Percentiles rank a stretch among this genome's conserved stretches.
Conservation (phyloP, 2,797 vertebrate genomes). For the Gymnoscopelus braueri region DNA sequence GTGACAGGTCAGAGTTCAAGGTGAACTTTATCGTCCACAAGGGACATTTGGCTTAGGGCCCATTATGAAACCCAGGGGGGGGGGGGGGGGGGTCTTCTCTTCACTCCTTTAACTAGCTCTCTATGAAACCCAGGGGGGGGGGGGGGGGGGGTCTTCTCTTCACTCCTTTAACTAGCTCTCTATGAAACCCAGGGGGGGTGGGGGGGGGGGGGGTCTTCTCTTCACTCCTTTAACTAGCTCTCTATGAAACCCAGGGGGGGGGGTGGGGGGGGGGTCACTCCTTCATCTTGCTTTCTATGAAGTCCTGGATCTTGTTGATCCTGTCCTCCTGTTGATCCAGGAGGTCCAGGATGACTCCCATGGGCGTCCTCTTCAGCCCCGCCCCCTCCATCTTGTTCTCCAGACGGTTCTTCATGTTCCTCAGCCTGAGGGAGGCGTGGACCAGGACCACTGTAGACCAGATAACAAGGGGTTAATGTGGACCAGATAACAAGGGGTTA, state of each 20-base stretch:
- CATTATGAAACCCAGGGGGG: no score
- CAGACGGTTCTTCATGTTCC: slow-evolving; percentile 95
- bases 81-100: no score
- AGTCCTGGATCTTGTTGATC: slow-evolving; percentile 92
- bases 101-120: no score
- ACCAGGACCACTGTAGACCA: slow-evolving; percentile 88
- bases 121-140: no score
- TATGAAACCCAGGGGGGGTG: slow-evolving; percentile 71
- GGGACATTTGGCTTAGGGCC: no score
- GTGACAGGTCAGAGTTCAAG: no score
- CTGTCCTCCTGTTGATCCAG: slow-evolving; percentile 95
- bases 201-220: no score
- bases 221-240: no score
- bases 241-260: no score
- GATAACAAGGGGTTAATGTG: background rate
- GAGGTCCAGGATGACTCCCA: slow-evolving; percentile 94
- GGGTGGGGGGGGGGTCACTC: slow-evolving; percentile 72
- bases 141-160: no score
- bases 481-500: no score
- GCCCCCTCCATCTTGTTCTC: slow-evolving; percentile 95
- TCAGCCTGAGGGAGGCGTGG: slow-evolving; percentile 94
- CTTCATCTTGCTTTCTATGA: slow-evolving; percentile 88
- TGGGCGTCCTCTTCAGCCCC: slow-evolving; percentile 95
- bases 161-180: slow-evolving; percentile 89
- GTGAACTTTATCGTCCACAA: no score